A percentile compares a stretch with the other conserved stretches of the same genome.
phyloP scores from a whole-genome alignment of 2,113 vertebrate species.

The Motacilla tschutschensis region DNA sequence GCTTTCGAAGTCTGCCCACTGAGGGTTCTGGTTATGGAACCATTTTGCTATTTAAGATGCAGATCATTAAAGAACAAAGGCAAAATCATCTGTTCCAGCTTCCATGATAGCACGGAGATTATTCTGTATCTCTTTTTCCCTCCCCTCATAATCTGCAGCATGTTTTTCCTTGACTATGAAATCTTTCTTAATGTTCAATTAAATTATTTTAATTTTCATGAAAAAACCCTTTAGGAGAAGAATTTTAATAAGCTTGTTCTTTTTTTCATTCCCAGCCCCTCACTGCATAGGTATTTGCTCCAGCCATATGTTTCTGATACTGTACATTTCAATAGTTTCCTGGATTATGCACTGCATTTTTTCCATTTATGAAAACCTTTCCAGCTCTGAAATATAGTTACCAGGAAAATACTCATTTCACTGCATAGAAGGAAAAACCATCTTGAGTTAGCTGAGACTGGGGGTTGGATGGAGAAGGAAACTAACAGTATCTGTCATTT shows the following conservation, averaged over 20 bases:
- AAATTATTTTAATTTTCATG: conserved; percentile 19
- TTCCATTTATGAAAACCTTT: conserved; percentile 48
- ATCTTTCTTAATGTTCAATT: neutral
- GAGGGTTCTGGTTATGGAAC: conserved; percentile 23
- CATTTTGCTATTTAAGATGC: conserved; percentile 34
- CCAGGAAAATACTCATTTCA: conserved; percentile 49
- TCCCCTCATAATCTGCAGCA: neutral
- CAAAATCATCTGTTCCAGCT: conserved; percentile 22
- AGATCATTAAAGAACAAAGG: conserved; percentile 41
- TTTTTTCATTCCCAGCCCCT: conserved; percentile 29
- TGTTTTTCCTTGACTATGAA: neutral
- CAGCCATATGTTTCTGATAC: conserved; percentile 66
- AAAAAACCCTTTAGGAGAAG: neutral
- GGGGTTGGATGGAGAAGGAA: conserved; percentile 7
- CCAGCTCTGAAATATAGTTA: conserved; percentile 51
- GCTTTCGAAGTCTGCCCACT: neutral
- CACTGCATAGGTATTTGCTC: conserved; percentile 52
- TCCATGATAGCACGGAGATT: neutral
- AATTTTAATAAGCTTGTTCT: conserved; percentile 15
- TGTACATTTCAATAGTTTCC: conserved; percentile 59
- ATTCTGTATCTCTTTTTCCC: neutral
- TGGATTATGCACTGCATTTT: conserved; percentile 54
- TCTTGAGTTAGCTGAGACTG: conserved; percentile 19
- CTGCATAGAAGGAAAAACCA: conserved; percentile 6
- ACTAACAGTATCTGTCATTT: conserved; percentile 36